Base-by-base conservation (phyloP, 2,113 vertebrate genomes). In the Chamaetylas fuelleborni region DNA sequence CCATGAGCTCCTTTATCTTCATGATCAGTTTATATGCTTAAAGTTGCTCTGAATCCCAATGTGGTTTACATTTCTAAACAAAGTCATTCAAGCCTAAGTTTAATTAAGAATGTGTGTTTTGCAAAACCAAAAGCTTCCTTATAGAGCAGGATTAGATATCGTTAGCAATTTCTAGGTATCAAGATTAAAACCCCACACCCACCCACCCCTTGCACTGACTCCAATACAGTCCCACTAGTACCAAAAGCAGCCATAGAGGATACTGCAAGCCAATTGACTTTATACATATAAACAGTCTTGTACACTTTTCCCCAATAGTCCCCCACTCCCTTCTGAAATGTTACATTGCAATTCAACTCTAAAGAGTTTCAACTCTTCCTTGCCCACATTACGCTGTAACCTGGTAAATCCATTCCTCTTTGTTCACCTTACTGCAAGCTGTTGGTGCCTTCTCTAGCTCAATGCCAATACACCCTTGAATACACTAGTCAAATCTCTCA, bases 311-410 rank as follows among this genome's bases (percentile, higher is more conserved):
- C 19, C 11, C 16, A 26, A 3, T 24, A 34, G 42, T 54, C 25
- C 25, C 31, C 48, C 3, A 3, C 28, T 14, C 1, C 1, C 28
- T 86, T 62, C 14, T 78, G 34, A 79, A 79, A 34, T 0, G 0
- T 17, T 66, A 56, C 4, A 6, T 19, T 56, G 19, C 31, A 40
- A 33, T 34, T 69, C 23, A 90, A 10, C 6, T 58, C 26, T 43
- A 5, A 3, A 4, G 48, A 79, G 24, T 40, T 81, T 38, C 34
- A 20, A 24, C 16, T 50, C 79, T n/a, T 86, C 29, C 51, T 50
- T 45, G 73, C 45, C 36, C 19, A 14, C 16, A 6, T 10, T 47
- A 19, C 26, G 33, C 24, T 51, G 23, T 13, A 40, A 62, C 13
- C 48, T 45, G n/a, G 24, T 24, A 92, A 74, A 61, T 29, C 16